phyloP scores from a whole-genome alignment of 2,888 invertebrate genomes.

The Rhamphomyia laevipes region DNA sequence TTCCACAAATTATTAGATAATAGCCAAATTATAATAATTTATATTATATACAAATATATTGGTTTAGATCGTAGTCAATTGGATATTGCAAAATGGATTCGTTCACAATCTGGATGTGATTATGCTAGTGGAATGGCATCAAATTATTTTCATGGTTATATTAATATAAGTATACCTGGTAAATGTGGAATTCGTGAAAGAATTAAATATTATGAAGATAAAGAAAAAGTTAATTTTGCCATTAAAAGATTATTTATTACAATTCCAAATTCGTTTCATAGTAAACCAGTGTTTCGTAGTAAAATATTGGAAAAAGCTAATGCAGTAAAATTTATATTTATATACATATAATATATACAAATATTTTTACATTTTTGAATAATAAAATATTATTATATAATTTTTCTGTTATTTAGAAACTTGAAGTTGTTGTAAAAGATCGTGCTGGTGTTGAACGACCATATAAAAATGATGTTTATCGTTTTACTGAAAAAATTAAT shows the following conservation, averaged over 20 bases:
- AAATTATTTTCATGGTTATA: slow-evolving; percentile 30
- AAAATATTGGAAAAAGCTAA: slow-evolving; percentile 17
- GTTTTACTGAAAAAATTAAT: slow-evolving; percentile 20
- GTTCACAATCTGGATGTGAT: slow-evolving; percentile 41
- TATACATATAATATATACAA: neutral
- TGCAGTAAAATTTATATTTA: slow-evolving; percentile 14
- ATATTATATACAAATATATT: too few relatives aligned
- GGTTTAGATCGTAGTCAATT: too few relatives aligned
- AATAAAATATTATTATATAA: neutral
- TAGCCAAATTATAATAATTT: too few relatives aligned
- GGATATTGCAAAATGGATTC: too few relatives aligned
- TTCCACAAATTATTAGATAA: too few relatives aligned
- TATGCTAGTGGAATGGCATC: slow-evolving; percentile 32
- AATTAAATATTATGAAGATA: slow-evolving; percentile 23
- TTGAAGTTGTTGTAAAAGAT: slow-evolving; percentile 20
- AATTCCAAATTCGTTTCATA: slow-evolving; percentile 27
- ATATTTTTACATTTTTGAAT: too few relatives aligned
- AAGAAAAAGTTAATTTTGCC: slow-evolving; percentile 22
- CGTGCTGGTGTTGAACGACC: slow-evolving; percentile 30
- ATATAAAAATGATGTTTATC: slow-evolving; percentile 28
- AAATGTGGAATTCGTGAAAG: slow-evolving; percentile 22
- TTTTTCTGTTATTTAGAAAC: slow-evolving; percentile 15
- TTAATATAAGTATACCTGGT: slow-evolving; percentile 24
- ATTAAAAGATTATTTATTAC: slow-evolving; percentile 25
- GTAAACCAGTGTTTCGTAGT: slow-evolving; percentile 22